Base-by-base conservation (phyloP, 2,888 invertebrate genomes). In the Melieria picta region DNA sequence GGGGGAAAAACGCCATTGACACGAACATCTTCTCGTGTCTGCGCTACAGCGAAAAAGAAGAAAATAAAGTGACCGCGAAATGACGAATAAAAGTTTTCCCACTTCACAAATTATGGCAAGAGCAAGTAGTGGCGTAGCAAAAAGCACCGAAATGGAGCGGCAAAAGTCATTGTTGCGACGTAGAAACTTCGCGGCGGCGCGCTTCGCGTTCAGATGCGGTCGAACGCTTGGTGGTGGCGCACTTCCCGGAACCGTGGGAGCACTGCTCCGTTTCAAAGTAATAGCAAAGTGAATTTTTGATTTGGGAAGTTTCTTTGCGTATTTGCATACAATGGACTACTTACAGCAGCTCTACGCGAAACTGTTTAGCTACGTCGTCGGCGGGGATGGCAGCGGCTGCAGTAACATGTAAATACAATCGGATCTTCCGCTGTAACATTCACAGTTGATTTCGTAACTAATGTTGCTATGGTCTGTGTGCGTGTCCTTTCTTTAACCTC, bases 291-390 rank as follows among this genome's bases (percentile, higher is more conserved):
- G 30, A 30, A 1, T 30, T 1, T 30, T 30, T 30, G 30, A 30
- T 30, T 30, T 30, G 30, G 30, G 30, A 30, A 30, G 30, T 30
- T 58, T 11, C n/a, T 50, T 50, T 50, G 10, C n/a, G 52, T 50
- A 50, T 50, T 57, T 57, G 57, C 64, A 63, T 16, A 80, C 79
- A 78, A 82, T 82, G 82, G 82, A 82, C 63, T 82, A 81, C 69
- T 69, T 82, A 43, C 74, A 80, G 62, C 76, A 77, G 43, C 72
- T 76, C 47, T 81, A 79, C 76, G 79, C 64, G 73, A 81, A 80
- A 77, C 52, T 81, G 7, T 78, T 81, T 46, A 80, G 80, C 7
- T 67, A 60, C 52, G 60, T 16, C n/a, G 7, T 30, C 10, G 52
- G 45, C 16, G 48, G 30, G 30, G 30, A 30, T 30, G 30, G 43